A percentile compares a stretch with the other conserved stretches of the same genome.
Conservation (phyloP, 2,113 vertebrate species). For the Podocnemis expansa region DNA sequence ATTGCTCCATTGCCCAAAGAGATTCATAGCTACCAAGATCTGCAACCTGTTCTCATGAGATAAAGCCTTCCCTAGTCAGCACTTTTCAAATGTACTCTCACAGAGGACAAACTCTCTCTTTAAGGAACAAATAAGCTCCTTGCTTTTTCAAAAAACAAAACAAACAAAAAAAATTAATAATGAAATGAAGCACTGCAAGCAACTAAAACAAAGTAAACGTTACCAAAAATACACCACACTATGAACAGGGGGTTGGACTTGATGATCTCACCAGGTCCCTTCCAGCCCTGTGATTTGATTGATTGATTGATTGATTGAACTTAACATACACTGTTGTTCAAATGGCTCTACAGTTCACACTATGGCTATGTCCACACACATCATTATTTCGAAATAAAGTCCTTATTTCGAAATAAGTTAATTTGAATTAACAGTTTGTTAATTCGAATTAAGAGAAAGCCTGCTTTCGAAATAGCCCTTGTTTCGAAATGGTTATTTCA, state of each 20-base stretch:
- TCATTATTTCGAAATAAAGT: too few species aligned
- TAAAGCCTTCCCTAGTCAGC: constrained; percentile 25
- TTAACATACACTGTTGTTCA: not conserved
- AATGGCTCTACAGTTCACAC: not conserved
- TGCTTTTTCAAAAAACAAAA: not conserved
- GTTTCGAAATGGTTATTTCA: too few species aligned
- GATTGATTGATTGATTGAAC: too few species aligned
- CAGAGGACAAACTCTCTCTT: not conserved
- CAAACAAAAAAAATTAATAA: not conserved
- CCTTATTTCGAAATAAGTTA: too few species aligned
- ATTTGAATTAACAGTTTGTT: too few species aligned
- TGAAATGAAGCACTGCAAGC: not conserved
- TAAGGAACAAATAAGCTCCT: not conserved
- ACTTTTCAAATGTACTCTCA: constrained; percentile 20
- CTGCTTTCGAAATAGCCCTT: too few species aligned
- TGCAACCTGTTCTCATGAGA: constrained; percentile 7
- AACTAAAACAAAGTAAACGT: not conserved
- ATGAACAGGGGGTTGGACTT: too few species aligned
- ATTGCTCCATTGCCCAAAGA: not conserved
- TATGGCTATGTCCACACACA: too few species aligned
- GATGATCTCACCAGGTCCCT: too few species aligned
- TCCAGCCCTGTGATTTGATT: too few species aligned
- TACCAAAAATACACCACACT: not conserved
- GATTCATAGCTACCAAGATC: not conserved
- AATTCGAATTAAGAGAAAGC: too few species aligned